Base-by-base conservation (phyloP, 2,888 invertebrate species). In the Lissocephala sabroskyi region DNA sequence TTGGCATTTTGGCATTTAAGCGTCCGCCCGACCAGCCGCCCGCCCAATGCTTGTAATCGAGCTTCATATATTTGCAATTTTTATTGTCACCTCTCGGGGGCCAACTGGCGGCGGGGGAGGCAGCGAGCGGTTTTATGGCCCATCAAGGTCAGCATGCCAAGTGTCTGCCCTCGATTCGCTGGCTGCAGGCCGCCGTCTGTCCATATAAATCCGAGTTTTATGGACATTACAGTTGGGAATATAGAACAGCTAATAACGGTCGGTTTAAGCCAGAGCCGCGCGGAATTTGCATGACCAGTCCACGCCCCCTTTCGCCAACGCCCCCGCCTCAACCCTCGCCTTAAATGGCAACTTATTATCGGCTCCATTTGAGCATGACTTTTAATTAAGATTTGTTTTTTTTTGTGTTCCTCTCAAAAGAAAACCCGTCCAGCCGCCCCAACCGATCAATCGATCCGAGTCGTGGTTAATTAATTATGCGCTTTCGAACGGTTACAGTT, bases 61-160 rank as follows among this genome's bases (percentile, higher is more conserved):
- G n/a, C n/a, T n/a, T n/a, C n/a, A n/a, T n/a, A n/a, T n/a, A n/a
- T n/a, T n/a, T n/a, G n/a, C n/a, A n/a, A n/a, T n/a, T n/a, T n/a
- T n/a, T n/a, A n/a, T n/a, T n/a, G n/a, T n/a, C n/a, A n/a, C n/a
- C n/a, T n/a, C n/a, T n/a, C n/a, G n/a, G n/a, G n/a, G n/a, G n/a
- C n/a, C n/a, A n/a, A n/a, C n/a, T n/a, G n/a, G n/a, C n/a, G n/a
- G n/a, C n/a, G n/a, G n/a, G n/a, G n/a, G n/a, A n/a, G n/a, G n/a
- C n/a, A n/a, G n/a, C n/a, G n/a, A n/a, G n/a, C n/a, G n/a, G n/a
- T n/a, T n/a, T n/a, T n/a, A n/a, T n/a, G 51, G 35, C 39, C 54
- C 53, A 75, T 75, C 68, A 68, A 68, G 68, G 68, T 71, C 62
- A 78, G 66, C 68, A 26, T 70, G 78, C 49, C 61, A 52, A 56